These are phyloP conservation scores for Meteorus colon DNA, from an alignment of 2,888 invertebrate species.

Conservation along the genomic window DNA sequence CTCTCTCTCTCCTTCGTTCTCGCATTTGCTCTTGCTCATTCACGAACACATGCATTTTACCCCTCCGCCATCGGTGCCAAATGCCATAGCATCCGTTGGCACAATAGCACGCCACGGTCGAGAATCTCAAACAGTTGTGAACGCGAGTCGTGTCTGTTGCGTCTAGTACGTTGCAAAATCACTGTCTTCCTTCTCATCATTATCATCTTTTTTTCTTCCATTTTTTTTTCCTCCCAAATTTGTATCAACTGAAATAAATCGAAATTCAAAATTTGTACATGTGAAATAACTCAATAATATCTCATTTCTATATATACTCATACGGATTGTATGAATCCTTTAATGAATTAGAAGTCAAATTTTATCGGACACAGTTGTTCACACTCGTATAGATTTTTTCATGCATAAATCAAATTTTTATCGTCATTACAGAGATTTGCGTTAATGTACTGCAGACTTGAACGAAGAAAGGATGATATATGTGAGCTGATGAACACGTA, in stretches of 20 bases:
- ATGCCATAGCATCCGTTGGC: constrained; percentile 63
- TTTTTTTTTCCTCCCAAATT: not conserved
- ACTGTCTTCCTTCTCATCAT: not conserved
- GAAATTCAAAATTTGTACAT: not conserved
- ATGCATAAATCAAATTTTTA: not conserved
- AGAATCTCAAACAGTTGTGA: constrained; percentile 63
- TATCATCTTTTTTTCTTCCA: not conserved
- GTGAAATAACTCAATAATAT: not conserved
- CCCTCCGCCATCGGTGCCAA: constrained; percentile 64
- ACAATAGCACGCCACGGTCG: constrained; percentile 59
- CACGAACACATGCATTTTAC: constrained; percentile 48
- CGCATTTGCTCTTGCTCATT: not conserved
- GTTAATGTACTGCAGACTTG: not conserved
- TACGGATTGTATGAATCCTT: not conserved
- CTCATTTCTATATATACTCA: not conserved
- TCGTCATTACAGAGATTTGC: not conserved
- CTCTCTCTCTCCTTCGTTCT: not conserved
- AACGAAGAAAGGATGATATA: not conserved
- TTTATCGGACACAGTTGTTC: not conserved
- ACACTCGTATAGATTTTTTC: not conserved
- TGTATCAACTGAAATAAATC: not conserved
- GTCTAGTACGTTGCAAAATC: constrained; percentile 21
- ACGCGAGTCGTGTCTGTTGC: constrained; percentile 56
- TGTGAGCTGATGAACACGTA: constrained; percentile 4
- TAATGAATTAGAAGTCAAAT: not conserved